These are phyloP conservation scores for Microplitis demolitor DNA, from an alignment of 1,140 invertebrate species.

Conservation along the genomic window DNA sequence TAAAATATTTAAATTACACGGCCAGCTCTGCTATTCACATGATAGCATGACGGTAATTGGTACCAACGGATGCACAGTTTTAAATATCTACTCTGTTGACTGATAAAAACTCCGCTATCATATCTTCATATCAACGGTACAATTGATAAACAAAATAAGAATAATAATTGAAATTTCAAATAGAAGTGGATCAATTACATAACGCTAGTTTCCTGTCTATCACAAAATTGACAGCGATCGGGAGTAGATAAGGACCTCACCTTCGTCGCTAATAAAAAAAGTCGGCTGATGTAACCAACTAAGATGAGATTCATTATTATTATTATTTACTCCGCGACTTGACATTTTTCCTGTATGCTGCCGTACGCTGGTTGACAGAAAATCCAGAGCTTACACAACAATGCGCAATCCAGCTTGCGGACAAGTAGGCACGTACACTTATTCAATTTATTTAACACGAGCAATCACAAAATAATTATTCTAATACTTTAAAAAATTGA, in stretches of 20 bases:
- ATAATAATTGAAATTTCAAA: background rate
- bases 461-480: no score
- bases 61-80: no score
- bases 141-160: background rate
- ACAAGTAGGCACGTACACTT: background rate
- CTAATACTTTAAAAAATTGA: no score
- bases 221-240: background rate
- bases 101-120: no score
- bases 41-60: no score
- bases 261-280: constrained; percentile 51
- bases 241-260: background rate
- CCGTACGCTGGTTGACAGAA: no score
- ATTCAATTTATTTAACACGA: no score
- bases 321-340: constrained; percentile 49
- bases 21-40: no score
- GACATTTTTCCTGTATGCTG: constrained; percentile 43
- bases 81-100: no score
- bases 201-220: background rate
- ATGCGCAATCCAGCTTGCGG: background rate
- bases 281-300: constrained; percentile 37
- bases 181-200: background rate
- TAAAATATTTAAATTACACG: no score
- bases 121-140: no score
- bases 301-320: constrained; percentile 39
- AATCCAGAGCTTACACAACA: background rate